A percentile compares a stretch with the other conserved stretches of the same genome.
Evolutionary conservation across 2,113 vertebrate genomes (phyloP).

Genomic region (Oreocharis arfaki): DNA sequence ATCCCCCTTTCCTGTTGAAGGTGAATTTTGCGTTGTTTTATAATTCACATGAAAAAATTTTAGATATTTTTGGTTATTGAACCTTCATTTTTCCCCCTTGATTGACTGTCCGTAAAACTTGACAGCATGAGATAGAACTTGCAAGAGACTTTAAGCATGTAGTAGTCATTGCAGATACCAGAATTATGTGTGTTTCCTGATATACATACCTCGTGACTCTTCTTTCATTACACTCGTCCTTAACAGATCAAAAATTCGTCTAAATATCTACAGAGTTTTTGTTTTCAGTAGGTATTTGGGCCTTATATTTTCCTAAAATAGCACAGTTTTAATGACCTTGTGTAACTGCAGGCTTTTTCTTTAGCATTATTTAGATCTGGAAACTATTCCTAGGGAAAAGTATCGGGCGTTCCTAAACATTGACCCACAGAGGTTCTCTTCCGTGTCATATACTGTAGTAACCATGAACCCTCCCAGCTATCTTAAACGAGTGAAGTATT

Average conservation of each 20-base stretch:
- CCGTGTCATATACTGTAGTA: neutral
- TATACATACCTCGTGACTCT: neutral
- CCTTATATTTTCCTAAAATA: neutral
- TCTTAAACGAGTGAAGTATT: neutral
- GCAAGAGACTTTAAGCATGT: neutral
- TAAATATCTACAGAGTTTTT: neutral
- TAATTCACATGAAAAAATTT: neutral
- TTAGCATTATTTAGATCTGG: neutral
- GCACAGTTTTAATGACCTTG: neutral
- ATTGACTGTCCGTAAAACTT: neutral
- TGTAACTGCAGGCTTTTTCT: neutral
- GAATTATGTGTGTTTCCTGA: neutral
- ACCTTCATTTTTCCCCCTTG: neutral
- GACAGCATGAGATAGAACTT: neutral
- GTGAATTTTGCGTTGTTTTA: neutral
- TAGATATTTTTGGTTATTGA: neutral
- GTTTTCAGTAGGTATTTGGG: neutral
- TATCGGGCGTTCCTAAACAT: neutral
- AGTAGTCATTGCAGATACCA: neutral
- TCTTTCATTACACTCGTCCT: neutral
- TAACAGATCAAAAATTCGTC: neutral
- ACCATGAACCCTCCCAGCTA: neutral
- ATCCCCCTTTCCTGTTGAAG: neutral
- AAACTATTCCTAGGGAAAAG: neutral
- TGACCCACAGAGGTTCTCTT: neutral